These are phyloP conservation scores for Bombyx mandarina DNA, from an alignment of 1,140 invertebrate species.

Conservation along the genomic window DNA sequence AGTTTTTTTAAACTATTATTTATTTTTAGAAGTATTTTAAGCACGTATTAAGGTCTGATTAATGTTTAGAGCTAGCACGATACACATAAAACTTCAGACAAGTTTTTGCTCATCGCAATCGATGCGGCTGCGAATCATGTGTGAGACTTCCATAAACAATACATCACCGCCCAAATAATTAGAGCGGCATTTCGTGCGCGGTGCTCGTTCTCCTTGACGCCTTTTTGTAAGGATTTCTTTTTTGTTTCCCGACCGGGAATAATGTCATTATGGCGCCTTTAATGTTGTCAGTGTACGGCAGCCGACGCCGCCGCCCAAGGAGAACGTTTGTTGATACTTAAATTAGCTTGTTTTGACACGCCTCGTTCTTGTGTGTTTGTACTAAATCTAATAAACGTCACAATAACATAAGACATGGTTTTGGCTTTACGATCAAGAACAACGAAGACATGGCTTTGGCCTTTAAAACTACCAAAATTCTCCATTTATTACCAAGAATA, in stretches of 20 bases:
- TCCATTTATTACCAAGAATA: too few species aligned
- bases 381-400: slow-evolving; percentile 69
- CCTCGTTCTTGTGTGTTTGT: slow-evolving; percentile 67
- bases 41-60: too few species aligned
- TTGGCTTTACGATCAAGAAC: too few species aligned
- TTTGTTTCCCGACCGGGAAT: slow-evolving; percentile 65
- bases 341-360: slow-evolving; percentile 70
- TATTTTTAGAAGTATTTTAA: too few species aligned
- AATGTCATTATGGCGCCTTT: slow-evolving; percentile 70
- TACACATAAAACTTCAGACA: too few species aligned
- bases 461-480: too few species aligned
- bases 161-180: slow-evolving; percentile 49
- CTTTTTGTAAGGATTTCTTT: slow-evolving; percentile 44
- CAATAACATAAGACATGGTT: neutral
- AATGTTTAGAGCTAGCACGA: too few species aligned
- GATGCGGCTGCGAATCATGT: too few species aligned
- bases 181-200: slow-evolving; percentile 32
- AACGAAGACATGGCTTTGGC: too few species aligned
- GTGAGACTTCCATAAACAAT: slow-evolving; percentile 33
- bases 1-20: too few species aligned
- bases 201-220: slow-evolving; percentile 43
- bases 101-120: too few species aligned
- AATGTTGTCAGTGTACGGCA: slow-evolving; percentile 63
- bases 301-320: slow-evolving; percentile 58
- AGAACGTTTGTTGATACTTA: slow-evolving; percentile 70